Base-by-base conservation (phyloP, 2,888 invertebrate genomes). In the Stenichneumon culpator region DNA sequence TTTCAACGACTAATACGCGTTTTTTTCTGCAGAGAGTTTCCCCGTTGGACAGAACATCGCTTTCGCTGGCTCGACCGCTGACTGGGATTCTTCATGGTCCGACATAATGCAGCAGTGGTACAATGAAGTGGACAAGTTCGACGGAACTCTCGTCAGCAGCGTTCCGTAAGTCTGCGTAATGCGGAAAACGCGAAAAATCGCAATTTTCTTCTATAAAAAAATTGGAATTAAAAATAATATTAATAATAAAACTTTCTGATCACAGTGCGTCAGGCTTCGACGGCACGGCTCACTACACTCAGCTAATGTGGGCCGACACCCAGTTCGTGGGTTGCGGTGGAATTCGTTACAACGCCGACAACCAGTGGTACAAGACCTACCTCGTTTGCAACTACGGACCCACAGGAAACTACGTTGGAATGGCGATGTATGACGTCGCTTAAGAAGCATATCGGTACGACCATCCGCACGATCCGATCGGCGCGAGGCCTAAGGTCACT, bases 291-390 rank as follows among this genome's bases (percentile, higher is more conserved):
- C 94, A 94, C 86, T 94, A 94, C 88, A 94, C 93, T 0, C 94
- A 95, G 92, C 87, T 95, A 67, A 92, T 95, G 1, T 95, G 95
- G 95, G 95, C 94, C 2, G 91, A 93, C 36, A 93, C 95, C 0
- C 90, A 90, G 54, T 87, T 88, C 25, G 87, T 95, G 32, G 95
- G 95, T 3, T 95, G 95, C 86, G 95, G 95, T 16, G 93, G 90
- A 83, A 90, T 94, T 1, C 91, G 91, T 72, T 95, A 93, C 90
- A 57, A 77, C 4, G 25, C 91, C 89, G 36, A 63, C 22, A 72
- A 89, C 88, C 52, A 36, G 5, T 83, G 16, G 70, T 77, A 91
- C 79, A 88, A 86, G 4, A 92, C 91, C 73, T 90, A 92, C 52
- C 47, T 80, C 9, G 67, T 79, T 14, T 79, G 72, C 44, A 73